Evolutionary conservation across 2,888 invertebrate species (phyloP).

Genomic region (Rhaphigaster nebulosa): DNA sequence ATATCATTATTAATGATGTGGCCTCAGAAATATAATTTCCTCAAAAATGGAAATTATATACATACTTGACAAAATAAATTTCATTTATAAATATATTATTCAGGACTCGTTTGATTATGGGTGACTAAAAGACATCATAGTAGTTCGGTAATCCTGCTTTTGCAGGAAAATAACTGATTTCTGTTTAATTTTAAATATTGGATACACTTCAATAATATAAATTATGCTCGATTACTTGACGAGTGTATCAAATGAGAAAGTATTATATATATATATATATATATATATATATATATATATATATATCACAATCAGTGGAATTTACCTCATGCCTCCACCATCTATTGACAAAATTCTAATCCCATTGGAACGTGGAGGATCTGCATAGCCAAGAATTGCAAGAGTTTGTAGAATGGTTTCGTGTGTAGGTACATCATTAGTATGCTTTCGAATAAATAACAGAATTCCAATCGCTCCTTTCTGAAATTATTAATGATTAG

Average conservation of each 20-base stretch:
- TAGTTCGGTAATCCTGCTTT: no score
- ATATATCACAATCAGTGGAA: not conserved
- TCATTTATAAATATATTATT: no score
- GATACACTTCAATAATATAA: not conserved
- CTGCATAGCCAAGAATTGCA: slow-evolving; percentile 80
- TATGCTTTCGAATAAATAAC: slow-evolving; percentile 72
- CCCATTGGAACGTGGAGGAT: slow-evolving; percentile 79
- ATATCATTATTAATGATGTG: no score
- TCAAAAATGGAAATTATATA: no score
- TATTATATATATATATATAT: no score
- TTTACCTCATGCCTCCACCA: slow-evolving; percentile 84
- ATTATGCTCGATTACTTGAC: not conserved
- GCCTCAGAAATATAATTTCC: not conserved
- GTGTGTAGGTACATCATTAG: slow-evolving; percentile 68
- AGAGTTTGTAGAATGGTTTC: slow-evolving; percentile 73
- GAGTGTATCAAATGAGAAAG: no score
- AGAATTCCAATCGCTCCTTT: slow-evolving; percentile 79
- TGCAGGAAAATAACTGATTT: no score
- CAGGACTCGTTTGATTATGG: no score
- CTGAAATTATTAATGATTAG: slow-evolving; percentile 68
- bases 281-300: no score
- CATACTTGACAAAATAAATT: no score
- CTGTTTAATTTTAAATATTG: no score
- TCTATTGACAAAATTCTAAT: slow-evolving; percentile 88
- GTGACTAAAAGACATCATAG: no score